A percentile compares a stretch with the other conserved stretches of the same genome.
phyloP scores from a whole-genome alignment of 2,888 invertebrate genomes.

The Gasteruption jaculator region DNA sequence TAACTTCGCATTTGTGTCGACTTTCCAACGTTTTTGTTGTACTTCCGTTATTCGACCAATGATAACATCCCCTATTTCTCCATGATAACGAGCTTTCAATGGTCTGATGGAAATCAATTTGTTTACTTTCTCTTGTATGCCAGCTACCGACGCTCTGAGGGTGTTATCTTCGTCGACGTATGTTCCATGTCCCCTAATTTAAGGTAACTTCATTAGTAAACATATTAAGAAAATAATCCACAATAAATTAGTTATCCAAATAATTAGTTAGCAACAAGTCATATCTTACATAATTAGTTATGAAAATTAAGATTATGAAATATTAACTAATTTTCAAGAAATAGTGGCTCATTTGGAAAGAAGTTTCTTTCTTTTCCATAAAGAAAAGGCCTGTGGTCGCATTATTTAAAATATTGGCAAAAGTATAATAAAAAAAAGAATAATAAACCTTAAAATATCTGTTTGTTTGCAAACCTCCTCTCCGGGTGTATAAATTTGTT shows the following conservation, averaged over 20 bases:
- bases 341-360: not conserved
- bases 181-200: conserved; percentile 98
- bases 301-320: conserved; percentile 8
- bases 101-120: conserved; percentile 90
- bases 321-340: not conserved
- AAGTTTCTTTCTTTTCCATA: conserved; percentile 9
- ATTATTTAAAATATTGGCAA: conserved; percentile 6
- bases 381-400: no score
- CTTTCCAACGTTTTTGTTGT: conserved; percentile 91
- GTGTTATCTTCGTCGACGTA: conserved; percentile 76
- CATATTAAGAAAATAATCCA: not conserved
- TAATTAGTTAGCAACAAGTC: not conserved
- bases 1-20: conserved; percentile 86
- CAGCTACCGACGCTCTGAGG: conserved; percentile 90
- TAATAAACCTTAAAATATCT: conserved; percentile 77
- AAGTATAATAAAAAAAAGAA: not conserved
- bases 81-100: conserved; percentile 83
- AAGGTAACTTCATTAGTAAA: no score
- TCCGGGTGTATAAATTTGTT: conserved; percentile 78
- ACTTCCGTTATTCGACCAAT: conserved; percentile 93
- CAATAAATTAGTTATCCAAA: not conserved
- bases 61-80: conserved; percentile 95
- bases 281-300: not conserved
- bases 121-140: conserved; percentile 90
- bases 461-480: conserved; percentile 79